Base-by-base conservation (phyloP, 2,797 vertebrate species). In the Molossus alvarezi region DNA sequence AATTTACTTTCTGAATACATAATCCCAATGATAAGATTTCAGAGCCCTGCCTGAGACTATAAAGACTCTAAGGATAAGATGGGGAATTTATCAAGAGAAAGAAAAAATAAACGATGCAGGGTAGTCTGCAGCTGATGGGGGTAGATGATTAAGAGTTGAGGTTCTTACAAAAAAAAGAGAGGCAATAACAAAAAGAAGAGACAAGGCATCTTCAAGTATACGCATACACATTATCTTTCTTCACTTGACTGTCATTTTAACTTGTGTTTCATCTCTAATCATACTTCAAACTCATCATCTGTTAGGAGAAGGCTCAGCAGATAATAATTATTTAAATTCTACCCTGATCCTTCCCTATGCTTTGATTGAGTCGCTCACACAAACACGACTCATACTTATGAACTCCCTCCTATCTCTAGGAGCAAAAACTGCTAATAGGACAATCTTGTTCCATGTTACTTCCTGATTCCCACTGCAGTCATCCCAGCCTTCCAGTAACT, bases 1-100 rank as follows among this genome's bases (percentile, higher is more conserved):
- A 88, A 93, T 81, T 84, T 79, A 73, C 75, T 84, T 91, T 86
- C 51, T 33, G 79, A 91, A 93, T 67, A 65, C 69, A 55, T 73
- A 93, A 89, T 88, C 27, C 27, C 41, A 91, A 71, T 92, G 76
- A 64, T 58, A 88, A 72, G 58, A 79, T 57, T 79, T 91, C 87
- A 60, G 65, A 95, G 25, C 15, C 86, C 80, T 95, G n/a, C n/a
- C n/a, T 81, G 14, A 95, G 29, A 87, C 64, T 72, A 20, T 87
- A 88, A 79, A 89, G 8, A n/a, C 71, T 88, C 48, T 53, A 73
- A 25, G 13, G 25, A 60, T 71, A 89, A 76, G 13, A 64, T 80
- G 13, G 48, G 37, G 48, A 72, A 62, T 84, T 64, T 69, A 83
- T 55, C 87, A 65, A 91, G 20, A 72, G 7, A 12, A 48, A 83